These are phyloP conservation scores for Echinometra lucunter DNA, from an alignment of 53 echinoderm and acorn worm genomes.

Conservation along the genomic window DNA sequence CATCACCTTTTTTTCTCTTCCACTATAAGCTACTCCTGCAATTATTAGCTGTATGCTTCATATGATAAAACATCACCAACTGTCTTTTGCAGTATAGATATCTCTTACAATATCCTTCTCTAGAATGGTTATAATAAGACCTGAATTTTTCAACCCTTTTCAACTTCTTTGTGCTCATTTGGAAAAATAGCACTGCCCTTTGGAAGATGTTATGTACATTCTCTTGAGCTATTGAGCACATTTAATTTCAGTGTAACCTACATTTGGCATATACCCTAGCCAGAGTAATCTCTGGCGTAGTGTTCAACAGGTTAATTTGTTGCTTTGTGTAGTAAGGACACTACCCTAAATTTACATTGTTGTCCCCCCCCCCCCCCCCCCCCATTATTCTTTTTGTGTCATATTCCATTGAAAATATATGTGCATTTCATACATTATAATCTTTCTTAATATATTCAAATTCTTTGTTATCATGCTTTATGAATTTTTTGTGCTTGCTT, in stretches of 20 bases:
- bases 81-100: too few species aligned
- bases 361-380: not conserved
- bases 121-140: too few species aligned
- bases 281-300: not conserved
- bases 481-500: not conserved
- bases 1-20: not conserved
- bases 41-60: too few species aligned
- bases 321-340: not conserved
- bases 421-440: not conserved
- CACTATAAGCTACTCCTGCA: too few species aligned
- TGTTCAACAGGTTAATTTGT: not conserved
- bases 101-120: too few species aligned
- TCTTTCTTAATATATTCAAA: not conserved
- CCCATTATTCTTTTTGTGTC: not conserved
- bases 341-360: not conserved
- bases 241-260: too few species aligned
- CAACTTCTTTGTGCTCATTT: too few species aligned
- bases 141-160: too few species aligned
- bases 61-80: too few species aligned
- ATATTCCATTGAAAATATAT: not conserved
- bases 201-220: too few species aligned
- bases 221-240: too few species aligned
- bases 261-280: not conserved
- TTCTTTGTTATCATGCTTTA: not conserved
- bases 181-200: too few species aligned